Evolutionary conservation across 2,113 vertebrate species (phyloP).

Genomic region (Bungarus multicinctus): DNA sequence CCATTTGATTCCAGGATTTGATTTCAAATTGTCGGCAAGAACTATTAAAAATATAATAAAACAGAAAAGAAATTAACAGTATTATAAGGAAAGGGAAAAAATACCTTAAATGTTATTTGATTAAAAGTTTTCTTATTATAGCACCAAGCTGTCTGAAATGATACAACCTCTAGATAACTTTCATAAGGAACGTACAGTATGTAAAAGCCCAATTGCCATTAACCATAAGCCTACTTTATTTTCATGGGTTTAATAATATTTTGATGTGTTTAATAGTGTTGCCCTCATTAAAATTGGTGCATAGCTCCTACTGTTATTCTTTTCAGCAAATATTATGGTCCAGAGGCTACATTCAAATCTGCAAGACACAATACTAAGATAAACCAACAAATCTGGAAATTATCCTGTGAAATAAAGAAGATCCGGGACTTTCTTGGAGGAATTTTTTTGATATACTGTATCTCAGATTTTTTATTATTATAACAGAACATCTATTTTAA

Average conservation of each 20-base stretch:
- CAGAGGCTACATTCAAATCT: background rate
- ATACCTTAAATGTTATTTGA: background rate
- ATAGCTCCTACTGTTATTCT: background rate
- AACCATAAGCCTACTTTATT: background rate
- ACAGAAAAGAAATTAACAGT: background rate
- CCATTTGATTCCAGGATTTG: slow-evolving; percentile 98
- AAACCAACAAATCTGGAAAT: background rate
- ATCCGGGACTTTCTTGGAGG: background rate
- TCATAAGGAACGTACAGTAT: background rate
- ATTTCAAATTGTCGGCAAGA: slow-evolving; percentile 97
- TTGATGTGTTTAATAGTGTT: background rate
- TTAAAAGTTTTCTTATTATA: background rate
- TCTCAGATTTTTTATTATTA: background rate
- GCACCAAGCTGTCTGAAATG: accelerated
- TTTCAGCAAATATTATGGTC: background rate
- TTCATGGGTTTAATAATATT: background rate
- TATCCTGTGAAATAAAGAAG: background rate
- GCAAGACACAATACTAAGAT: background rate
- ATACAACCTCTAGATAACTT: background rate
- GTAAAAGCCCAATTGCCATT: background rate
- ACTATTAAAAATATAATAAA: slow-evolving; percentile 68
- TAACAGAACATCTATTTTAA: background rate
- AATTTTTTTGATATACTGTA: background rate
- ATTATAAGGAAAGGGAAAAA: background rate
- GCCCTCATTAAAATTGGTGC: background rate